A percentile compares a stretch with the other conserved stretches of the same genome.
Conservation (phyloP, 2,888 invertebrate species). For the Bellardia pandia region DNA sequence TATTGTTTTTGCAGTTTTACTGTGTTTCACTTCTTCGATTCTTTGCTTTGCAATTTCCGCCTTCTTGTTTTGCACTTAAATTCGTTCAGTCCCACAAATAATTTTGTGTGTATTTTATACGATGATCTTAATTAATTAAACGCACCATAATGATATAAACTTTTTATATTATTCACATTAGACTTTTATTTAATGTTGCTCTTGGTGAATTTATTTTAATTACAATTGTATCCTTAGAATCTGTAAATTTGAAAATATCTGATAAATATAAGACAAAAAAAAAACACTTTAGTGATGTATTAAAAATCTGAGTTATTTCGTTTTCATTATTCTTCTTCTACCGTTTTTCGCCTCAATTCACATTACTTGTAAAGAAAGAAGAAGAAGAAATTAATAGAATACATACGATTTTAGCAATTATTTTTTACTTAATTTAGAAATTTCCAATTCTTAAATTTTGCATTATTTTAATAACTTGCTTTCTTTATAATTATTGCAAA, state of each 20-base stretch:
- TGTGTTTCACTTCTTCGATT: slow-evolving; percentile 50
- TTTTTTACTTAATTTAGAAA: background rate
- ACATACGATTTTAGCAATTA: slow-evolving; percentile 57
- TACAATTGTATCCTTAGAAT: slow-evolving; percentile 17
- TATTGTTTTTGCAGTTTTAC: slow-evolving; percentile 69
- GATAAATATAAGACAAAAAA: slow-evolving; percentile 14
- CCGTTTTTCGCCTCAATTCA: slow-evolving; percentile 66
- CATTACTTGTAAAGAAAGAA: slow-evolving; percentile 48
- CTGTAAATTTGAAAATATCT: slow-evolving; percentile 28
- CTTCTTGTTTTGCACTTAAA: slow-evolving; percentile 74
- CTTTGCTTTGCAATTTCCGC: slow-evolving; percentile 73
- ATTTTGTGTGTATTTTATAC: slow-evolving; percentile 71
- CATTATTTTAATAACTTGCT: slow-evolving; percentile 8
- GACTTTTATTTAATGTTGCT: slow-evolving; percentile 12
- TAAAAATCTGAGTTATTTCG: slow-evolving; percentile 50
- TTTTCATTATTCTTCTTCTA: slow-evolving; percentile 53
- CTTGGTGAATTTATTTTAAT: slow-evolving; percentile 2
- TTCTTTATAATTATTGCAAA: background rate
- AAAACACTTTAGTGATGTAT: slow-evolving; percentile 36
- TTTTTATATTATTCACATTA: slow-evolving; percentile 27
- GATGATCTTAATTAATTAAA: slow-evolving; percentile 57
- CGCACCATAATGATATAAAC: slow-evolving; percentile 47
- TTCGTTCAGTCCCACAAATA: slow-evolving; percentile 71
- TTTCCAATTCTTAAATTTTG: background rate
- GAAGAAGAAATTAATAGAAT: slow-evolving; percentile 59